Evolutionary conservation across 2,888 invertebrate species (phyloP).

Genomic region (Bellardia pandia): DNA sequence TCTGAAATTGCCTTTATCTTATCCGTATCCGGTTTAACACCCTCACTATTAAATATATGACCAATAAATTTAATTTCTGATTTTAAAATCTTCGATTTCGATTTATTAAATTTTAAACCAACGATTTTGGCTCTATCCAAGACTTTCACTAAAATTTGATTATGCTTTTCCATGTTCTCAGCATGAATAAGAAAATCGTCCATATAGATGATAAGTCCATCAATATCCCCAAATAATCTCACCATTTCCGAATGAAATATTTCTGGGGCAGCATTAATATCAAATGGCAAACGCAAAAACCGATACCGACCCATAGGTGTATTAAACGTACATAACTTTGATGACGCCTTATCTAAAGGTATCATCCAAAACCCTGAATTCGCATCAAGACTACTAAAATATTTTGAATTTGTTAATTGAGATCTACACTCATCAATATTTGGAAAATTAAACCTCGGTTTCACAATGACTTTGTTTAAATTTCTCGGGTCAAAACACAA

Average conservation of each 20-base stretch:
- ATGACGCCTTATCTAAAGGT: background rate
- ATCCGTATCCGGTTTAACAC: too few species aligned
- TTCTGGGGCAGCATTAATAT: constrained; percentile 4
- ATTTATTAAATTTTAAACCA: too few species aligned
- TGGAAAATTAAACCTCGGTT: background rate
- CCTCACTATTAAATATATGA: too few species aligned
- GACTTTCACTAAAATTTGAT: too few species aligned
- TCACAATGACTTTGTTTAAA: constrained; percentile 5
- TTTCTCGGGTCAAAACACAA: background rate
- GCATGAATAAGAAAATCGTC: too few species aligned
- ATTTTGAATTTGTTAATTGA: constrained; percentile 2
- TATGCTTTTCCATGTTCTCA: too few species aligned
- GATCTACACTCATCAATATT: constrained; percentile 18
- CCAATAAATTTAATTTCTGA: too few species aligned
- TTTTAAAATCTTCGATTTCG: too few species aligned
- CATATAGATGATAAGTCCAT: background rate
- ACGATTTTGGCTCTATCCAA: too few species aligned
- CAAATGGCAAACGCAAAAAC: background rate
- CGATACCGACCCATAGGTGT: constrained; percentile 7
- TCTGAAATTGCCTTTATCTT: too few species aligned
- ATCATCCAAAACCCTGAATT: constrained; percentile 24
- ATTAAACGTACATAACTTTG: background rate
- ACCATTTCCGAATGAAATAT: constrained; percentile 12
- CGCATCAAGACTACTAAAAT: constrained; percentile 13
- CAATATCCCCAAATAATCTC: constrained; percentile 18